Base-by-base conservation (phyloP, 2,113 vertebrate genomes). In the Apistogramma diplotaenia region DNA sequence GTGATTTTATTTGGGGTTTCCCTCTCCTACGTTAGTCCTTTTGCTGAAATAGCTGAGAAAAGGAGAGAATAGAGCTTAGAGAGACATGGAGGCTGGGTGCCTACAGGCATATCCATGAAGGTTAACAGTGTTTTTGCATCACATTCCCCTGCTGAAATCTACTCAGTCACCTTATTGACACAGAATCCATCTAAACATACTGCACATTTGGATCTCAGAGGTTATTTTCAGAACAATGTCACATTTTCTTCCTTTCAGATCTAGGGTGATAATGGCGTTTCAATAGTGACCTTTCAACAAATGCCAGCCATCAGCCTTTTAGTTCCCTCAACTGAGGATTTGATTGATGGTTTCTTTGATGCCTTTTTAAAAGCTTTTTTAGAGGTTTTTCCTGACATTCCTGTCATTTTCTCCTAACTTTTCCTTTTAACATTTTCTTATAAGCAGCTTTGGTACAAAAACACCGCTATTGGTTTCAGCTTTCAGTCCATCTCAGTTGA, bases 1-100 rank as follows among this genome's bases (percentile, higher is more conserved):
- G 58, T 72, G 76, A 75, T 77, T 87, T 82, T 61, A 35, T 16
- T 57, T 3, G 89, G 90, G 85, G 56, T 77, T 93, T 87, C 87
- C 89, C 87, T 83, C 74, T 46, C 12, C 70, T 74, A 31, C n/a
- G 29, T 81, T 73, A 83, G 49, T 35, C 25, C 15, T 16, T 83
- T 71, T 73, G 21, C 23, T 46, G 37, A 54, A 13, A 31, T 70
- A 62, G 46, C 49, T 74, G 78, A 43, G 55, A 27, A 51, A 55
- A 35, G 31, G 13, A 29, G 59, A 74, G 70, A 46, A 1, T 21
- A 76, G 27, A 46, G 43, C 19, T 67, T 27, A 74, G 13, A 67
- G 51, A 35, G 27, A 21, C 10, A 59, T 65, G 15, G 31, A 73
- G 29, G 8, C 21, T 77, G 58, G 56, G 25, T 70, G 37, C 27